A percentile compares a stretch with the other conserved stretches of the same genome.
Conservation (phyloP, 1,140 invertebrate genomes). For the Achroia grisella region DNA sequence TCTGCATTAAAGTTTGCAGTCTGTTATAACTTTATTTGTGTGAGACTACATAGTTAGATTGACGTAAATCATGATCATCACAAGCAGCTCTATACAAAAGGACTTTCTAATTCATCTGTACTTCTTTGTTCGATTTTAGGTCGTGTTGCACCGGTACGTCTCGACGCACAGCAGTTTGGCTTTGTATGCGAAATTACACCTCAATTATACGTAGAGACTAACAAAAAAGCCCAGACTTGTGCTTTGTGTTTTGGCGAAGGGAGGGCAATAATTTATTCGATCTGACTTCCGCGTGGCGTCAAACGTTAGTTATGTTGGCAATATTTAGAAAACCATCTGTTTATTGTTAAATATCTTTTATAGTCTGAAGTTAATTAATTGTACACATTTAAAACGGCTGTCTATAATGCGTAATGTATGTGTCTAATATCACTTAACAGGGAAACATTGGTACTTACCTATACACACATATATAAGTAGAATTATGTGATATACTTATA, state of each 20-base stretch:
- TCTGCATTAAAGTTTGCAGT: background rate
- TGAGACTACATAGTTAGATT: constrained; percentile 20
- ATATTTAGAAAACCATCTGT: constrained; percentile 19
- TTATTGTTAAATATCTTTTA: constrained; percentile 3
- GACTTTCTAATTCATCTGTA: constrained; percentile 28
- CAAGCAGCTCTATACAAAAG: constrained; percentile 22
- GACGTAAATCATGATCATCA: constrained; percentile 36
- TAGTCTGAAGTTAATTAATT: no score
- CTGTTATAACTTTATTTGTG: constrained; percentile 22
- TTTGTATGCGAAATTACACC: constrained; percentile 40
- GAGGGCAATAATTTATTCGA: constrained; percentile 34
- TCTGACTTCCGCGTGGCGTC: constrained; percentile 34
- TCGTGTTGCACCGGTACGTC: constrained; percentile 20
- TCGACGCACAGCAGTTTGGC: constrained; percentile 19
- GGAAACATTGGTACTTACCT: no score
- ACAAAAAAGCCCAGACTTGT: constrained; percentile 22
- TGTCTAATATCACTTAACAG: no score
- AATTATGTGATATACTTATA: no score
- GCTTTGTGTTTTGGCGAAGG: constrained; percentile 27
- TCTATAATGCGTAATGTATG: no score
- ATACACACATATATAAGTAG: no score
- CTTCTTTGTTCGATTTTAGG: constrained; percentile 23
- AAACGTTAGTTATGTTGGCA: constrained; percentile 13
- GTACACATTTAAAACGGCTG: no score
- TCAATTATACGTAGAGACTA: constrained; percentile 33